These are phyloP conservation scores for Stenodema calcarata DNA, from an alignment of 2,888 invertebrate genomes.

Conservation along the genomic window DNA sequence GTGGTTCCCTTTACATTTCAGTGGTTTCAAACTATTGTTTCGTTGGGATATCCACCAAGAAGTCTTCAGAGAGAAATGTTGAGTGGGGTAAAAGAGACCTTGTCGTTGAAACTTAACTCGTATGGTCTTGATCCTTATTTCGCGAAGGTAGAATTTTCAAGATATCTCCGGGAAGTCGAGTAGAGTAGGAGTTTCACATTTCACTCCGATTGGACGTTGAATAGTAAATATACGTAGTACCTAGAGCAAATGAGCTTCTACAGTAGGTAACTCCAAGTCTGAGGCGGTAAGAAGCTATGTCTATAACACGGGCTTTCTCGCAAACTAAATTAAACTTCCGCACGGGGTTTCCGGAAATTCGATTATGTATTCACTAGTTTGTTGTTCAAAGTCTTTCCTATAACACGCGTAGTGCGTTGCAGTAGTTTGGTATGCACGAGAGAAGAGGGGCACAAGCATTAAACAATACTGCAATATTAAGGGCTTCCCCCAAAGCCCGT, in stretches of 20 bases:
- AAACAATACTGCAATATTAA: constrained; percentile 50
- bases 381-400: constrained; percentile 18
- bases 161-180: too few species aligned
- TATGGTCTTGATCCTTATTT: too few species aligned
- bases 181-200: too few species aligned
- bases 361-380: not conserved
- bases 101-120: too few species aligned
- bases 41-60: too few species aligned
- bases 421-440: constrained; percentile 21
- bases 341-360: not conserved
- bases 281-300: not conserved
- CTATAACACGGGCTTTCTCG: not conserved
- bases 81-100: too few species aligned
- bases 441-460: constrained; percentile 11
- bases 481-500: not conserved
- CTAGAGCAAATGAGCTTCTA: not conserved
- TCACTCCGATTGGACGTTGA: too few species aligned
- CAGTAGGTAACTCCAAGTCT: not conserved
- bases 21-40: too few species aligned
- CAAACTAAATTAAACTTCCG: not conserved
- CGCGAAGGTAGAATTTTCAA: too few species aligned
- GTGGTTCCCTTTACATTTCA: too few species aligned
- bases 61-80: too few species aligned
- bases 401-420: not conserved
- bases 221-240: not conserved